phyloP scores from a whole-genome alignment of 2,888 invertebrate genomes.

The Deladenus siricidicola region DNA sequence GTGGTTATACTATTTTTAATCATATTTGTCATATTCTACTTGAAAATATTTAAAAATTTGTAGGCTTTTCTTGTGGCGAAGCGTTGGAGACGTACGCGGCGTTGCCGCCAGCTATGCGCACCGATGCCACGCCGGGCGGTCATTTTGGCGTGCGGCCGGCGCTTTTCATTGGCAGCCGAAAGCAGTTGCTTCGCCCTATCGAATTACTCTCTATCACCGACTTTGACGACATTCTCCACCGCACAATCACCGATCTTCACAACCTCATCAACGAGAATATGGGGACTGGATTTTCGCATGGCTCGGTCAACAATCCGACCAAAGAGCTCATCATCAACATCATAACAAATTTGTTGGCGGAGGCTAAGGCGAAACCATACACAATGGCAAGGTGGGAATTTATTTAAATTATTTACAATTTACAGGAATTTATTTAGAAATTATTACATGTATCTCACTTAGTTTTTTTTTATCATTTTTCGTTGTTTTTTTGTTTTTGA shows the following conservation, averaged over 20 bases:
- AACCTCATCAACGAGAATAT: not conserved
- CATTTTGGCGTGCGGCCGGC: not conserved
- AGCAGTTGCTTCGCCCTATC: not conserved
- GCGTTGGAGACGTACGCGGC: too few species aligned
- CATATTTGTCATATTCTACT: too few species aligned
- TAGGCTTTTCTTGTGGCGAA: too few species aligned
- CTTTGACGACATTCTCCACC: conserved; percentile 5
- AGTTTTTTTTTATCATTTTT: too few species aligned
- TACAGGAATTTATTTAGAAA: too few species aligned
- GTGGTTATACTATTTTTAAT: too few species aligned
- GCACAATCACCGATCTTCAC: not conserved
- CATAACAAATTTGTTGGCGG: conserved; percentile 1
- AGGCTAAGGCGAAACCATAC: not conserved
- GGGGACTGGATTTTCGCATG: not conserved
- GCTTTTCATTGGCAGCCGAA: not conserved
- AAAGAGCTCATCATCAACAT: not conserved
- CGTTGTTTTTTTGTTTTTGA: not conserved
- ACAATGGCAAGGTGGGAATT: conserved; percentile 1
- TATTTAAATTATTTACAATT: too few species aligned
- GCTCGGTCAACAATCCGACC: not conserved
- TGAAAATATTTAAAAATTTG: too few species aligned
- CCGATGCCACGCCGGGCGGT: too few species aligned
- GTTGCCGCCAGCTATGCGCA: too few species aligned
- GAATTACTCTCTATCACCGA: not conserved
- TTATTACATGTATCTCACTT: too few species aligned